Percentiles rank a stretch among this genome's conserved stretches.
Conservation (phyloP, 2,888 invertebrate genomes). For the Philopedon plagiatum region DNA sequence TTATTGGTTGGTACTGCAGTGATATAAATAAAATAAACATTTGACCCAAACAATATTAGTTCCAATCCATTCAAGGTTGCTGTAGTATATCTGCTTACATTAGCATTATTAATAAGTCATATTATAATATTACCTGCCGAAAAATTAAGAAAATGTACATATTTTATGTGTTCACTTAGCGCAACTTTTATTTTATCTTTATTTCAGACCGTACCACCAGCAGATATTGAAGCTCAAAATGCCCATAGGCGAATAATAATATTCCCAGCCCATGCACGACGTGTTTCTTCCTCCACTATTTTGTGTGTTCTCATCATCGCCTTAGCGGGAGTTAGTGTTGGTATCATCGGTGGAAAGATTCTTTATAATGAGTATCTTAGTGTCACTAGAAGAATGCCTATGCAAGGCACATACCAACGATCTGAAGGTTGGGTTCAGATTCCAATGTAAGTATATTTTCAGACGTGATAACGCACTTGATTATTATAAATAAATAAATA, state of each 20-base stretch:
- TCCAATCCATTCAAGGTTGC: too few relatives aligned
- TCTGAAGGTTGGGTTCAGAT: conserved; percentile 81
- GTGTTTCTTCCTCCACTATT: conserved; percentile 76
- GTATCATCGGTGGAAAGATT: conserved; percentile 80
- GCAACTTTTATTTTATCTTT: conserved; percentile 21
- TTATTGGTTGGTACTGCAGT: too few relatives aligned
- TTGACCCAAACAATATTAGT: too few relatives aligned
- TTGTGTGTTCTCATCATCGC: conserved; percentile 80
- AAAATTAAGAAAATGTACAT: too few relatives aligned
- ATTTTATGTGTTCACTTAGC: background rate
- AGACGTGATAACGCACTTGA: background rate
- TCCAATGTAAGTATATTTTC: conserved; percentile 65
- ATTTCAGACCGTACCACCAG: conserved; percentile 41
- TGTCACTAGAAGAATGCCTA: conserved; percentile 70
- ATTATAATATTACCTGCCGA: too few relatives aligned
- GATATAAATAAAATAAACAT: too few relatives aligned
- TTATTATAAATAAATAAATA: too few relatives aligned
- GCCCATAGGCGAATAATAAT: conserved; percentile 57
- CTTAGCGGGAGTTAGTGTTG: conserved; percentile 79
- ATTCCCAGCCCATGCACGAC: conserved; percentile 70
- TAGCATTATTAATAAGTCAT: too few relatives aligned
- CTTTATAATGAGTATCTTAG: conserved; percentile 82
- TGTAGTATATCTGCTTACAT: too few relatives aligned
- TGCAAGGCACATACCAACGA: conserved; percentile 12
- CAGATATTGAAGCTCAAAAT: conserved; percentile 69